Base-by-base conservation (phyloP, 2,113 vertebrate species). In the Syngnathus floridae region DNA sequence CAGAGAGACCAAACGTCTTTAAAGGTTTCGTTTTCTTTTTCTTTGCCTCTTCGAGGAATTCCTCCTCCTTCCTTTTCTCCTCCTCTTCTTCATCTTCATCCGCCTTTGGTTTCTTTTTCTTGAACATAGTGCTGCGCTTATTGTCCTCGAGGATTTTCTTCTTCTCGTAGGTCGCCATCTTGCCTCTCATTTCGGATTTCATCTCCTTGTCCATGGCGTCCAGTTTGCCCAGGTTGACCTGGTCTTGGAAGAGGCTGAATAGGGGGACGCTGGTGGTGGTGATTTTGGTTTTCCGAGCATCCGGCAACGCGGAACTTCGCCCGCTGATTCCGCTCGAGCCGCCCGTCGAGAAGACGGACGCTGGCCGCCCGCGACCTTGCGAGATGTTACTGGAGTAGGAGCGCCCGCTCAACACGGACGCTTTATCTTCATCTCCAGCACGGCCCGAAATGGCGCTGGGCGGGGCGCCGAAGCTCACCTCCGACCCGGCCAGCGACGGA, bases 111-210 rank as follows among this genome's bases (percentile, higher is more conserved):
- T 92, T 91, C 83, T 97, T 98, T 73, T 98, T 99, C 86, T 96
- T 99, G 87, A 93, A 99, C 48, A 97, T 83, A 12, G 92, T 93
- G 84, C 97, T 99, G 57, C 94, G 95, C 61, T 93, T 95, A 83
- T 95, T 94, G 86, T 95, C 93, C 5, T 90, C 90, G 36, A 93
- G 85, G 70, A 99, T 91, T 82, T 98, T 98, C 86, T 98, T 95
- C 71, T 90, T 79, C 64, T 92, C 90, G 57, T 96, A 99, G 38
- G 87, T 88, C 0, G 90, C 85, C 91, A 98, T 95, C 82, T 94
- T 98, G 73, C 81, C 91, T 76, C 90, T 91, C 88, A 98, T 92
- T 72, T 94, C 94, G 11, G 86, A 84, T 59, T 94, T 92, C 54
- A 94, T 91, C 80, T 95, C 93, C 64, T 87, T 93, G 81, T 99